Evolutionary conservation across 2,113 vertebrate species (phyloP), one percentile per base, ranked within the genome.

Genomic region (Ivindomyrus marchei): DNA sequence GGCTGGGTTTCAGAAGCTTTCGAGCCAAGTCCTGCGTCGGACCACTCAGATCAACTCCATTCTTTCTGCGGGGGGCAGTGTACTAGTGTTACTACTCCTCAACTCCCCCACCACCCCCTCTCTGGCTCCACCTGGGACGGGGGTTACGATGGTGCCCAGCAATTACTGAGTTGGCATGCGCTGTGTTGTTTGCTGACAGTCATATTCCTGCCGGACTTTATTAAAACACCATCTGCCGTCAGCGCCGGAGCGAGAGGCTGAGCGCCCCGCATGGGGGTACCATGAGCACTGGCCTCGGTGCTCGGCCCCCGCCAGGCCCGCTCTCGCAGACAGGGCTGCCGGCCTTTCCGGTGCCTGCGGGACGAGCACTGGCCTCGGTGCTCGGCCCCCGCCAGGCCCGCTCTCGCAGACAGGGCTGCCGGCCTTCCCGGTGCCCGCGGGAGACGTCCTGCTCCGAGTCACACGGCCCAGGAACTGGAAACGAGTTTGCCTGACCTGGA

Each of bases 141-240:
- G 96, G 97, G 96, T 97, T 98, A 97, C 97, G 97, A 97, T 96
- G 96, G 97, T 98, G 97, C 98, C 97, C 97, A 96, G 98, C 98
- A 99, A 99, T 99, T 99, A 99, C 96, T 96, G 97, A 98, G 97
- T 97, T 99, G 98, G 98, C 98, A 98, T 97, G 97, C 93, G 47
- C 94, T 94, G 95, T 96, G 96, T 96, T 99, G 97, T 99, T 99
- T 98, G 98, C 97, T 98, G 98, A 98, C 98, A 98, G 97, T 97
- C 96, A 97, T 99, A 99, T 99, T 99, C 98, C 98, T 99, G 98
- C 98, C 97, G 98, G 98, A 99, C 98, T 98, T 99, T 99, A 99
- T 99, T 99, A 99, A 99, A 99, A 99, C 97, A 98, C 98, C 98
- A 99, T 99, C 98, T 99, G 98, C 97, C 97, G 96, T 97, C 96